These are phyloP conservation scores for Arenaria interpres DNA, from an alignment of 2,113 vertebrate genomes.

Conservation along the genomic window DNA sequence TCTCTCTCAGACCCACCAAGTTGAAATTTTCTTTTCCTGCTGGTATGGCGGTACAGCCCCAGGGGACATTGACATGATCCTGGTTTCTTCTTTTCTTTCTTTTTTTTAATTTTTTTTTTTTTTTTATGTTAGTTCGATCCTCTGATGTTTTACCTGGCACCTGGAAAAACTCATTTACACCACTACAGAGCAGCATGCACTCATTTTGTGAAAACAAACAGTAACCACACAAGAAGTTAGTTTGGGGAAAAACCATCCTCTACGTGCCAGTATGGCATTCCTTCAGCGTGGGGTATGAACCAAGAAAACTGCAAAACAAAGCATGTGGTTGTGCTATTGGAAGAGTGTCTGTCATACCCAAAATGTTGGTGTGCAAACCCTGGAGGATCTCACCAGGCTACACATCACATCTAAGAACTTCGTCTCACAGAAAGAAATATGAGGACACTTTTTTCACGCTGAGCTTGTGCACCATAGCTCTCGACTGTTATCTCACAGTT, in stretches of 20 bases:
- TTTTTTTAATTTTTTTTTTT: neutral
- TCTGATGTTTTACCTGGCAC: neutral
- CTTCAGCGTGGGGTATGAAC: neutral
- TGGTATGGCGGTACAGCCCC: neutral
- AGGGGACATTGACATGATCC: neutral
- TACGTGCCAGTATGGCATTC: neutral
- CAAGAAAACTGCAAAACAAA: neutral
- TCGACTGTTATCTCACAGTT: neutral
- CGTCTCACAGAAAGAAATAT: neutral
- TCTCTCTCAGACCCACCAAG: neutral
- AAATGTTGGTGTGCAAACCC: rapidly evolving
- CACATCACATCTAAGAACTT: rapidly evolving
- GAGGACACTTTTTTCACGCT: neutral
- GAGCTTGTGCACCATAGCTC: neutral
- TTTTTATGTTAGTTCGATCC: neutral
- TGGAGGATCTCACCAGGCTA: neutral
- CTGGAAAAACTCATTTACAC: neutral
- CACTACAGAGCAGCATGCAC: neutral
- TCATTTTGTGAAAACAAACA: neutral
- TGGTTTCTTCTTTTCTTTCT: neutral
- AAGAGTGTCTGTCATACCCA: neutral
- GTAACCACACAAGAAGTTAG: neutral
- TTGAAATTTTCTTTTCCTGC: neutral
- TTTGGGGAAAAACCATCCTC: neutral
- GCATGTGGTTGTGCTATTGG: neutral